Base-by-base conservation (phyloP, 1,140 invertebrate genomes). In the Phortica variegata region DNA sequence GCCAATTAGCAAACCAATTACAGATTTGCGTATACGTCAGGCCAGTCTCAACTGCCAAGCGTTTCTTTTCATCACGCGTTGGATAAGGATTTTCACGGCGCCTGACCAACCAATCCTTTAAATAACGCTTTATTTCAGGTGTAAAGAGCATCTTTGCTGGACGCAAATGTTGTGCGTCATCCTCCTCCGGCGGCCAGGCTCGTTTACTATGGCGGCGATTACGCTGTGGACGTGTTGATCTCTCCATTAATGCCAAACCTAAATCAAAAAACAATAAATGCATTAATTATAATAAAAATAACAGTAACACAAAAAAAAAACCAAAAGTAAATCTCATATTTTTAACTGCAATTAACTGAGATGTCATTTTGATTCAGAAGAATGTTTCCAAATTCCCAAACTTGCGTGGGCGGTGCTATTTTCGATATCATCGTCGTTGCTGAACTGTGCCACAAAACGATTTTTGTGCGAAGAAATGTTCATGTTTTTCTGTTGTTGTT, bases 1-100 rank as follows among this genome's bases (percentile, higher is more conserved):
- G 79, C 85, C 85, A 87, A 54, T 88, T 88, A 15, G 86, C 86
- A 66, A 88, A 88, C 86, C 86, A 88, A 65, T 88, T 88, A 58
- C 85, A 88, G 33, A 87, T 85, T 83, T 87, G 85, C 58, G 85
- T 85, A 54, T 87, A 86, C 9, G 85, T 87, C 17, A 87, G 74
- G 20, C 85, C 85, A 7, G 85, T 87, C 77, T 87, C 83, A 5
- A 81, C 66, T 0, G 86, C 84, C 36, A 87, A 61, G 21, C 79
- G 78, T 74, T 86, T 86, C 56, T 88, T 88, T 61, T 87, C 85
- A 55, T 86, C 84, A 38, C 86, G 76, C 60, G 83, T 87, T 7
- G 86, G 85, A 74, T 87, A 87, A 0, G 86, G 86, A 74, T 87
- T 86, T 42, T 87, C 85, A 68, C 85, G 79, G 52, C 85, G 75